Evolutionary conservation across 2,888 invertebrate genomes (phyloP), one percentile per base, ranked within the genome.

Genomic region (Pammene aurita): DNA sequence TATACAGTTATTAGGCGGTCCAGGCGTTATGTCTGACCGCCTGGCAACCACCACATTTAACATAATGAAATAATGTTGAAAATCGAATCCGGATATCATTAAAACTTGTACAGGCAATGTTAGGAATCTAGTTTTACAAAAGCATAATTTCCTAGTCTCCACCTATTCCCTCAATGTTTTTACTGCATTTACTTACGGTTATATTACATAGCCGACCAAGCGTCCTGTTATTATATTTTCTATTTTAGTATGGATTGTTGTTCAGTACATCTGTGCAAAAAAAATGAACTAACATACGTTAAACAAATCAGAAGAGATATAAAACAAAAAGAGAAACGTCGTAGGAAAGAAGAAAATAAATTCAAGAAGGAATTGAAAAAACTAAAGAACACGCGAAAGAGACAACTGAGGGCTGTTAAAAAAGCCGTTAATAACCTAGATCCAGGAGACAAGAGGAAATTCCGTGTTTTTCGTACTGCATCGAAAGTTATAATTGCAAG

Each of bases 401-500:
- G 18, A 0, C 38, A 18, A 11, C 16, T 57, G 16, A 2, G 13
- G 0, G 41, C 16, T 18, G 0, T 57, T 18, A 57, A 57, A 11
- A 16, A 18, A 41, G 56, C 41, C 10, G 56, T 57, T 57, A 7
- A 18, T 18, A 57, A 57, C 18, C 16, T 41, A 11, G 56, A 57
- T 7, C 56, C 56, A 0, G 18, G 16, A 11, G 56, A 57, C 41
- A 41, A 7, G 56, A 41, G 56, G 11, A 57, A 57, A 41, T 7
- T 18, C 7, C 56, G 56, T 13, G 41, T 57, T 11, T 57, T 57
- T 4, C 56, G 56, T 57, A 57, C 56, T 57, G 41, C 16, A 16
- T 57, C 56, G 16, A 57, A 57, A 18, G 41, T 57, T 57, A 41
- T 57, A 41, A 13, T 57, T 11, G 56, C 56, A 41, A 57, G 18